phyloP scores from a whole-genome alignment of 2,797 vertebrate genomes.

The Tokudaia muenninki region DNA sequence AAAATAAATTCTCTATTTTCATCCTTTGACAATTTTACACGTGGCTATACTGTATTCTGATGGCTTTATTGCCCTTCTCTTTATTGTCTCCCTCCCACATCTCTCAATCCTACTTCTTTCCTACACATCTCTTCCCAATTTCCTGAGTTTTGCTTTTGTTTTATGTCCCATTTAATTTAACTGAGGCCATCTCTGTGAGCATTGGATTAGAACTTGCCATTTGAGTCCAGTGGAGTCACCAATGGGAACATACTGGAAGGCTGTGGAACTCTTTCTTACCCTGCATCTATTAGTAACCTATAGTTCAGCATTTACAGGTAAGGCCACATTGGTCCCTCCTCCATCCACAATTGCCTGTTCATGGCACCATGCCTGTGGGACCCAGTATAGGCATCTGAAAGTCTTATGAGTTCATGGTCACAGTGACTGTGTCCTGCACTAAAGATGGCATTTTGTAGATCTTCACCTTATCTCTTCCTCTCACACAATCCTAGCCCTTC shows the following conservation, averaged over 20 bases:
- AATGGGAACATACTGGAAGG: neutral
- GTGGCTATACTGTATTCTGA: neutral
- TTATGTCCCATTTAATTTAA: neutral
- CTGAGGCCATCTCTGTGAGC: neutral
- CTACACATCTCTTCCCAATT: neutral
- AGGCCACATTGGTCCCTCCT: neutral
- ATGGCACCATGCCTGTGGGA: neutral
- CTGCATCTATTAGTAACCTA: neutral
- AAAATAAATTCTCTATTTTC: neutral
- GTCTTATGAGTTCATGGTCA: neutral
- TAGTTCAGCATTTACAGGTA: neutral
- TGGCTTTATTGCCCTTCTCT: no score
- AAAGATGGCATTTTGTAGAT: neutral
- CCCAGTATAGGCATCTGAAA: neutral
- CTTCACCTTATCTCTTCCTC: neutral
- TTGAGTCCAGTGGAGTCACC: neutral
- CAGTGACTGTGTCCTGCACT: neutral
- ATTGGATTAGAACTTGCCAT: neutral
- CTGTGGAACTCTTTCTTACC: neutral
- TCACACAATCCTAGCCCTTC: neutral
- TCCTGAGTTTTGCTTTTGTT: neutral
- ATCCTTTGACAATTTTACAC: neutral
- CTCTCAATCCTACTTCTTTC: no score
- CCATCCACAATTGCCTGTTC: neutral
- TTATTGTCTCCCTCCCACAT: neutral